Evolutionary conservation across 2,113 vertebrate genomes (phyloP), one percentile per base, ranked within the genome.

Genomic region (Megaceryle torquata): DNA sequence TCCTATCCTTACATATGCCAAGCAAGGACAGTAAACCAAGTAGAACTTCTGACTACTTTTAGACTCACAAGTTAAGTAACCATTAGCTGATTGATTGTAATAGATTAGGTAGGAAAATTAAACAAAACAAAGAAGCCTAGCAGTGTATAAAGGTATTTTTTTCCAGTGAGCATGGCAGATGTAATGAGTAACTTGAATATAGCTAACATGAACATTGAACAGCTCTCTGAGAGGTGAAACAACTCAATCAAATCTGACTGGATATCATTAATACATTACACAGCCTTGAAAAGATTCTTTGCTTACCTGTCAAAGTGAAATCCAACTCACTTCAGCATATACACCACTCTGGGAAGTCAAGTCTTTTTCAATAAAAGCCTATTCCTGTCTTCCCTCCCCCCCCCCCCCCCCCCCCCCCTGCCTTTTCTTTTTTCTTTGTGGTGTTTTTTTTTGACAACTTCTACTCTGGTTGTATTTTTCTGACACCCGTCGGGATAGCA

Each of bases 191-290:
- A 79, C 50, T 43, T 50, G 41, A 91, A 81, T 83, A 75, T 33
- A 79, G 41, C 24, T 72, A 93, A 80, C 48, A 37, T 44, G 54
- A 83, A 63, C 28, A 71, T 21, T 84, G 57, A 95, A 37, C 92
- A 97, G 54, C 79, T 92, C 60, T 94, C 81, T 97, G 64, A 97
- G 89, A 90, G 88, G 86, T 90, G 94, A 97, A 98, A 96, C 83
- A 96, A 92, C 86, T 96, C 89, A 94, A 93, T 95, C 92, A 97
- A 95, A 91, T 96, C 93, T 96, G 95, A 97, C 89, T 87, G 97
- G 89, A 96, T 96, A 96, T 92, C 90, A 93, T 79, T 90, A 97
- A 96, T 96, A 81, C 69, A 86, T 97, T 96, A 95, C 89, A 91
- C 33, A 93, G 56, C 18, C 64, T 96, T 91, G 51, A 94, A 94